Base-by-base conservation (phyloP, 2,113 vertebrate species). In the Xenopus borealis region DNA sequence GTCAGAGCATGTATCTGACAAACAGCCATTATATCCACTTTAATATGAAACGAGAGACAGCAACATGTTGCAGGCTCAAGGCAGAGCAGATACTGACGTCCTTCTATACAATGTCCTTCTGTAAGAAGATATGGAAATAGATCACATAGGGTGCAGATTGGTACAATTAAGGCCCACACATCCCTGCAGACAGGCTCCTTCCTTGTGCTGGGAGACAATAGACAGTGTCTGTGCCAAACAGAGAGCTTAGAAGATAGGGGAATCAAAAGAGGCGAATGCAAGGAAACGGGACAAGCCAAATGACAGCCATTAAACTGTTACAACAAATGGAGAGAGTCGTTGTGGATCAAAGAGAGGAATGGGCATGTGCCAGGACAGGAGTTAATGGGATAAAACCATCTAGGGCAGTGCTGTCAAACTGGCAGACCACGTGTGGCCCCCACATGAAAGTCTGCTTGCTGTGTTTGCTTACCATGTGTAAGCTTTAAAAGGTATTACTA, bases 251-350 rank as follows among this genome's bases (percentile, higher is more conserved):
- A 53, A 70, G 68, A 70, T 17, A 70, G 0, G 17, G 7, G 30
- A 70, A 44, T 70, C 68, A 70, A 70, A 70, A 55, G 7, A 46
- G 69, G 45, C n/a, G 55, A 71, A 27, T 12, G 69, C 10, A 33
- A 55, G 67, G 16, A 57, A 69, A 18, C 50, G 50, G 55, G 23
- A 57, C 20, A 16, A 69, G 57, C n/a, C 67, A 69, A 40, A 40
- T 27, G 55, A 18, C 53, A 19, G 27, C 55, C 53, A 58, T n/a
- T 17, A 58, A 55, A 44, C 7, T 30, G 68, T 58, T 53, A 27
- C 68, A 44, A 59, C 53, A 58, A 70, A 45, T 12, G 55, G 52
- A 58, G 52, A 69, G 53, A 69, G 67, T 58, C 52, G 16, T n/a
- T 17, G 33, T 2, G 52, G 67, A 55, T 69, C 67, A 69, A 69